phyloP scores from a whole-genome alignment of 2,113 vertebrate species.

The Osmerus mordax region DNA sequence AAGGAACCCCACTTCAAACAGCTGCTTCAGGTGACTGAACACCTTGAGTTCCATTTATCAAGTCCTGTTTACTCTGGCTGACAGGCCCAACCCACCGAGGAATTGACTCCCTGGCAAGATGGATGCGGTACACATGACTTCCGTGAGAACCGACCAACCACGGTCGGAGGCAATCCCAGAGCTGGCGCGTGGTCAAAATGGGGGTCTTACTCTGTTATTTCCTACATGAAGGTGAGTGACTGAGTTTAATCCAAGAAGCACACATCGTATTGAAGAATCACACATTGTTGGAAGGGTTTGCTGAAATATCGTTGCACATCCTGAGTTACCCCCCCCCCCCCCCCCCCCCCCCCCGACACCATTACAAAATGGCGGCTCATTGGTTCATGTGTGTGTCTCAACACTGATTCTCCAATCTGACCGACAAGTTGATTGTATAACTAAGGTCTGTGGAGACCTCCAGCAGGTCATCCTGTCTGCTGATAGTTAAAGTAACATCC shows the following conservation, averaged over 20 bases:
- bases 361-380: too few relatives aligned
- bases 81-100: constrained; percentile 76
- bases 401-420: too few relatives aligned
- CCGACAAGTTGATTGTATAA: too few relatives aligned
- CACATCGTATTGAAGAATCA: neutral
- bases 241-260: neutral
- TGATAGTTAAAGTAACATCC: too few relatives aligned
- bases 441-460: too few relatives aligned
- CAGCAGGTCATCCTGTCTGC: too few relatives aligned
- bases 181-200: constrained; percentile 9
- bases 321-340: too few relatives aligned
- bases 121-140: constrained; percentile 75
- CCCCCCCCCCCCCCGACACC: too few relatives aligned
- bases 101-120: constrained; percentile 79
- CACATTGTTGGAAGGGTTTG: neutral
- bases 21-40: constrained; percentile 93
- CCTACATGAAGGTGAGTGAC: neutral
- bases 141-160: constrained; percentile 74
- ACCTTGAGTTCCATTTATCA: constrained; percentile 95
- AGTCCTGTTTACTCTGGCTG: constrained; percentile 87
- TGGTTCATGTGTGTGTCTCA: too few relatives aligned
- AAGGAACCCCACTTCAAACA: constrained; percentile 79
- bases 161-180: constrained; percentile 50
- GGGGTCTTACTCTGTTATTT: constrained; percentile 6
- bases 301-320: neutral